phyloP scores from a whole-genome alignment of 2,113 vertebrate genomes.

The Ptilonorhynchus violaceus region DNA sequence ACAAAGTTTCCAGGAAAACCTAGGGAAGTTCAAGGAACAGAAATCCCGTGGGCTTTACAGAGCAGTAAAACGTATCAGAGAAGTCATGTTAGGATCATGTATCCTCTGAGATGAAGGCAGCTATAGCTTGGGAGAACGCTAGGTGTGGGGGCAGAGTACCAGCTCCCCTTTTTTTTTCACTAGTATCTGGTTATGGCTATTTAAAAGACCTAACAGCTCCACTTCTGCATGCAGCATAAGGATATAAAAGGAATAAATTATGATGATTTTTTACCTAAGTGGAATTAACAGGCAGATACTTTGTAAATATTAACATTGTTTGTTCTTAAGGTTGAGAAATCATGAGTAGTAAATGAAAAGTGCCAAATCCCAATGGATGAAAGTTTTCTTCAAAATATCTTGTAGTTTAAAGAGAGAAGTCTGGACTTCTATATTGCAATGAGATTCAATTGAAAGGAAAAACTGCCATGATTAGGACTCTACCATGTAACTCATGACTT shows the following conservation, averaged over 20 bases:
- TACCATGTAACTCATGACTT: neutral
- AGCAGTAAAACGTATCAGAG: neutral
- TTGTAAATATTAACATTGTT: neutral
- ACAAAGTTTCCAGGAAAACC: neutral
- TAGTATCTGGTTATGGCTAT: rapidly evolving
- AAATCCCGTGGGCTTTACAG: neutral
- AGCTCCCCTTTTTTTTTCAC: neutral
- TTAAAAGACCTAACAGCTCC: neutral
- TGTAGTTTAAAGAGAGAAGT: neutral
- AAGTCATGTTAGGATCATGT: neutral
- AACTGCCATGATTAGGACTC: neutral
- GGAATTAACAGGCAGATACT: neutral
- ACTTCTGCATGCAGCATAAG: neutral
- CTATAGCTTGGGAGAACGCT: neutral
- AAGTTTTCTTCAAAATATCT: neutral
- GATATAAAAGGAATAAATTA: neutral
- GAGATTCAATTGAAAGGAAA: neutral
- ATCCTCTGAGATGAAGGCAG: neutral
- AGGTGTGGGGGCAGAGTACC: rapidly evolving
- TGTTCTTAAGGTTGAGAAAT: neutral
- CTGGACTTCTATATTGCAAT: neutral
- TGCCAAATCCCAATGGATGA: rapidly evolving
- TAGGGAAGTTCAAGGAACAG: neutral
- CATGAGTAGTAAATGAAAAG: neutral
- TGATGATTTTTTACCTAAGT: neutral